phyloP scores from a whole-genome alignment of 2,797 vertebrate genomes.

The Anableps anableps region DNA sequence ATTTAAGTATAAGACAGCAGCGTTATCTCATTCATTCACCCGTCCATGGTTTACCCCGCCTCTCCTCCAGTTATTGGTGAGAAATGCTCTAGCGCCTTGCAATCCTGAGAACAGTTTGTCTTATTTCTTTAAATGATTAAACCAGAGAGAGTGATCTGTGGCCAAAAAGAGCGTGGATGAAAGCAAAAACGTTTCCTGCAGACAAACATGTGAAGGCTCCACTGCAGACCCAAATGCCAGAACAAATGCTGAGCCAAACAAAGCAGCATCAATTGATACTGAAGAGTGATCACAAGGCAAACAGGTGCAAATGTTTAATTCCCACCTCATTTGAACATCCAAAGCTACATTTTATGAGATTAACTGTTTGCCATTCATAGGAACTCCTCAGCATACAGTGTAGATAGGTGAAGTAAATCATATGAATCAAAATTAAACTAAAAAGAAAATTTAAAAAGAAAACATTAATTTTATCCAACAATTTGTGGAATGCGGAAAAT shows the following conservation, averaged over 20 bases:
- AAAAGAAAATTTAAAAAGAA: conserved; percentile 1
- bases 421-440: conserved; percentile 3
- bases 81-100: neutral
- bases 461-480: conserved; percentile 1
- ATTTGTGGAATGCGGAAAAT: conserved; percentile 11
- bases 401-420: neutral
- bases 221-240: neutral
- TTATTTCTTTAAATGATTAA: neutral
- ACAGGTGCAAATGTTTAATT: neutral
- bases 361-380: neutral
- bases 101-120: neutral
- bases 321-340: neutral
- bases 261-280: neutral
- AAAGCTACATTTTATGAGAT: neutral
- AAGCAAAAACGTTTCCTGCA: neutral
- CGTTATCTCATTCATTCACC: neutral
- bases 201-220: neutral
- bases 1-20: neutral
- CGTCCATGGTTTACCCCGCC: neutral
- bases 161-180: neutral
- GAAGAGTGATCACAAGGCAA: neutral
- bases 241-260: neutral
- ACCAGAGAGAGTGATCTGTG: neutral
- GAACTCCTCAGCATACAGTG: conserved; percentile 1
- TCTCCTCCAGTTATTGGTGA: neutral